Base-by-base conservation (phyloP, 2,888 invertebrate genomes). In the Standfussiana lucernea region DNA sequence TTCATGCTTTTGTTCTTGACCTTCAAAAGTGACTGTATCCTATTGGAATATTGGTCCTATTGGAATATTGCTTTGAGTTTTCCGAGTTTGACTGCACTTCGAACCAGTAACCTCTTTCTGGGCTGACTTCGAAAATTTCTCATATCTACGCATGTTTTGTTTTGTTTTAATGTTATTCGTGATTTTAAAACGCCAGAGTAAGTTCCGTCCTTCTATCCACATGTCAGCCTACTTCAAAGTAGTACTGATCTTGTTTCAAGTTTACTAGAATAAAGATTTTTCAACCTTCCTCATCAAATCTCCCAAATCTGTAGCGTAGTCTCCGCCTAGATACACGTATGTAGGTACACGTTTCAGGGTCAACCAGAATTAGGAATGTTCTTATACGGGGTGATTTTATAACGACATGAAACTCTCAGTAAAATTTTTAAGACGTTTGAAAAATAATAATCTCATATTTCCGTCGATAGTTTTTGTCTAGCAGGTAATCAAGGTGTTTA, bases 261-360 rank as follows among this genome's bases (percentile, higher is more conserved):
- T 82, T 69, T 28, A 59, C 5, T 53, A 28, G 45, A 70, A 35
- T 32, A 78, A 40, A 69, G 42, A 40, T 21, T 56, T 70, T 64
- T 47, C 42, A 80, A 86, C 86, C 88, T 86, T 82, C 76, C 79
- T 77, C 85, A 84, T 81, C 69, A 65, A 75, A 75, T 68, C 35
- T 21, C 59, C 79, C 61, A 77, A 83, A 80, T 71, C 77, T 76
- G 81, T 76, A 61, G 73, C 61, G 72, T 74, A 75, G 77, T 82
- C 67, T 73, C 62, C 76, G 42, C 77, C 76, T 80, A 67, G 74
- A 72, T 85, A 84, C 75, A 71, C n/a, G n/a, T 3, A n/a, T n/a
- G 62, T 3, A n/a, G 37, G 62, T 78, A 72, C 72, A 28, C 21
- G 82, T 77, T 64, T 83, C 86, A 82, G 80, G 86, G 85, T 79